Evolutionary conservation across 2,113 vertebrate genomes (phyloP).

Genomic region (Leucoraja erinaceus): DNA sequence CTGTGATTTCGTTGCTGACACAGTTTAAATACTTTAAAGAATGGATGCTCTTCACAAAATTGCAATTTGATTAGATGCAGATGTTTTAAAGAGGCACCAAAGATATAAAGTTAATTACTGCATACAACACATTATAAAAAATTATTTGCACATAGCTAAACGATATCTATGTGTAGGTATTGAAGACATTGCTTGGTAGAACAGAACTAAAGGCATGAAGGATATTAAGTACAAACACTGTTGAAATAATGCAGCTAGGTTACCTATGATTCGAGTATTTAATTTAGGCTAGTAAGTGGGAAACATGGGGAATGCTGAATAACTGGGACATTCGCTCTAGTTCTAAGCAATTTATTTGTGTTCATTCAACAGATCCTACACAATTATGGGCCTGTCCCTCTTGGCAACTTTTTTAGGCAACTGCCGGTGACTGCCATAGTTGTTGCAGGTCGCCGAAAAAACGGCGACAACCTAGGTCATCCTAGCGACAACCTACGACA

Average conservation of each 20-base stretch:
- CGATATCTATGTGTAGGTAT: not conserved
- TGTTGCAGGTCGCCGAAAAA: too few species aligned
- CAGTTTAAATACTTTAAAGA: conserved; percentile 16
- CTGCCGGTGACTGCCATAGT: too few species aligned
- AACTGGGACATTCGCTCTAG: not conserved
- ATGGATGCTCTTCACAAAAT: not conserved
- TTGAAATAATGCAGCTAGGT: not conserved
- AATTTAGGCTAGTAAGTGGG: not conserved
- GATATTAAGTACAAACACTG: not conserved
- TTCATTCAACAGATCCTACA: too few species aligned
- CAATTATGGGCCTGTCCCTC: too few species aligned
- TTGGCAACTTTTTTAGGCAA: too few species aligned
- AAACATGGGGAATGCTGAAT: not conserved
- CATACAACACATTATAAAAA: not conserved
- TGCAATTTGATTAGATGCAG: not conserved
- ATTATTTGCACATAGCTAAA: not conserved
- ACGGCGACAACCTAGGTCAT: too few species aligned
- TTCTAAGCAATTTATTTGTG: too few species aligned
- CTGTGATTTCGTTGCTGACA: not conserved
- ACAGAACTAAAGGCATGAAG: not conserved
- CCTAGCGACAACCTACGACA: too few species aligned
- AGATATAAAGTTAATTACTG: not conserved
- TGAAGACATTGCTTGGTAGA: not conserved
- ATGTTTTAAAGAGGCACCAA: not conserved
- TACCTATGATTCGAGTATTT: not conserved